Percentiles rank a stretch among this genome's conserved stretches.
Conservation (phyloP, 2,113 vertebrate genomes). For the Oceanodroma tethys region DNA sequence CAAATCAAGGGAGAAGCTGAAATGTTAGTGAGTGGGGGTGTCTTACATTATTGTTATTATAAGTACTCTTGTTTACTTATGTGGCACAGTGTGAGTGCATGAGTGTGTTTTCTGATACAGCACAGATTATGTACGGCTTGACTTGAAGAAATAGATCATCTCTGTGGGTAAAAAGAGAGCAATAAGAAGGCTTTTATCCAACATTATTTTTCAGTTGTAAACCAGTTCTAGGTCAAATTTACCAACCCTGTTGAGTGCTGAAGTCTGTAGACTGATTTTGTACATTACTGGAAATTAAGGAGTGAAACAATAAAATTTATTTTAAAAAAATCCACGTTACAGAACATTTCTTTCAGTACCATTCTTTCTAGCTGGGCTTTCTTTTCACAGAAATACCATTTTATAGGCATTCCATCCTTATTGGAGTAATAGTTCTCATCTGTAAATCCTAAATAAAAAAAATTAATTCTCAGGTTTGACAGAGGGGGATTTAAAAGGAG, state of each 20-base stretch:
- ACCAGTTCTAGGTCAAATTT: background rate
- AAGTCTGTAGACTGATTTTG: conserved; percentile 21
- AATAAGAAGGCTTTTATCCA: background rate
- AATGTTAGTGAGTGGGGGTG: background rate
- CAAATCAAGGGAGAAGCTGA: background rate
- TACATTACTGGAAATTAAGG: conserved; percentile 43
- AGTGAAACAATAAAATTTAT: conserved; percentile 12
- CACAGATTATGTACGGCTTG: background rate
- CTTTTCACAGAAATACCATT: background rate
- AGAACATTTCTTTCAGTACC: background rate
- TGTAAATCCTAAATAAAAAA: background rate
- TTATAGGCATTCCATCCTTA: background rate
- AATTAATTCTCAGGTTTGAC: background rate
- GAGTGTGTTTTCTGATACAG: conserved; percentile 12
- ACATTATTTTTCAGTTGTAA: background rate
- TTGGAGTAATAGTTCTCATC: background rate
- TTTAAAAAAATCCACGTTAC: background rate
- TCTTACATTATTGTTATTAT: background rate
- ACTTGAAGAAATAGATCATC: conserved; percentile 28
- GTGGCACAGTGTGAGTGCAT: background rate
- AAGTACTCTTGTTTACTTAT: conserved; percentile 12
- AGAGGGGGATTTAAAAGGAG: background rate
- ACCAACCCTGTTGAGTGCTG: background rate
- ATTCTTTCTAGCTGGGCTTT: background rate
- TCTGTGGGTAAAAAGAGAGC: conserved; percentile 13